These are phyloP conservation scores for Solenopsis invicta DNA, from an alignment of 1,140 invertebrate genomes.

Conservation along the genomic window DNA sequence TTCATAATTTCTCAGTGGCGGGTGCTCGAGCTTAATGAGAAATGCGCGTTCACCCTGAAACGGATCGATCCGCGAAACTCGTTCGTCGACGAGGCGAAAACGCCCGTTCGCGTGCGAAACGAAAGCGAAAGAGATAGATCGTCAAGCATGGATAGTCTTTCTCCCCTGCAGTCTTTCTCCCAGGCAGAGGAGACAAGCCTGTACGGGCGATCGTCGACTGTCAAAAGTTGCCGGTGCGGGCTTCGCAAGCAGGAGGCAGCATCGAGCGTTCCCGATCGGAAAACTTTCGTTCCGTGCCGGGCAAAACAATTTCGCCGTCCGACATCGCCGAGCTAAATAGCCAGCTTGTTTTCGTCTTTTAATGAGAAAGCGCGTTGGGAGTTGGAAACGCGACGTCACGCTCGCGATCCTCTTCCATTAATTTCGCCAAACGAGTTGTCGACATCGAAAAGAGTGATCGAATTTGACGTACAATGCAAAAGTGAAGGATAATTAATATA, in stretches of 20 bases:
- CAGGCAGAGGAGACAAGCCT: constrained; percentile 64
- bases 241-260: constrained; percentile 24
- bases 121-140: constrained; percentile 66
- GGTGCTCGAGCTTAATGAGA: constrained; percentile 77
- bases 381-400: constrained; percentile 56
- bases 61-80: constrained; percentile 73
- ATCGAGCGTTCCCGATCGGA: constrained; percentile 66
- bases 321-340: constrained; percentile 58
- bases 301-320: constrained; percentile 69
- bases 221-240: constrained; percentile 51
- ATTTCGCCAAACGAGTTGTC: constrained; percentile 53
- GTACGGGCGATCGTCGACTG: constrained; percentile 61
- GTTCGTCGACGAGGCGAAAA: constrained; percentile 22
- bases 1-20: constrained; percentile 76
- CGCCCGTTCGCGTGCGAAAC: constrained; percentile 66
- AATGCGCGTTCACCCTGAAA: constrained; percentile 75
- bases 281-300: constrained; percentile 62
- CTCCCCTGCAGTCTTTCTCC: constrained; percentile 27
- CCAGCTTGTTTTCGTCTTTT: constrained; percentile 66
- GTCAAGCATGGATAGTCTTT: constrained; percentile 30
- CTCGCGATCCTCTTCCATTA: constrained; percentile 53
- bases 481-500: constrained; percentile 27
- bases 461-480: constrained; percentile 24
- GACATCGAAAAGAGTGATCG: constrained; percentile 35
- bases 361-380: constrained; percentile 71